phyloP scores from a whole-genome alignment of 1,140 invertebrate genomes.

The Dufourea novaeangliae region DNA sequence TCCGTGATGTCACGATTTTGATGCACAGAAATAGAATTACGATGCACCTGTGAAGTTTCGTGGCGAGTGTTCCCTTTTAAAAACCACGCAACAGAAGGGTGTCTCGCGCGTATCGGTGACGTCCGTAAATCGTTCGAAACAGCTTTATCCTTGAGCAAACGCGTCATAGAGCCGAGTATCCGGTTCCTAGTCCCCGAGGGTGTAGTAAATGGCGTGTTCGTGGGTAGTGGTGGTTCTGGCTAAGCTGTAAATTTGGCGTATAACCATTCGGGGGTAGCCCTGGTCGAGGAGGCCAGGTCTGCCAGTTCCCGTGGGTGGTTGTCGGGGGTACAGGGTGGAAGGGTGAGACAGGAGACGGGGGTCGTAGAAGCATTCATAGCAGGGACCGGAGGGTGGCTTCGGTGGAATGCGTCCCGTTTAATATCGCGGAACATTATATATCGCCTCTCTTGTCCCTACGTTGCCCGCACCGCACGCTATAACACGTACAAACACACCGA shows the following conservation, averaged over 20 bases:
- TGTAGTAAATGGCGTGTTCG: conserved; percentile 55
- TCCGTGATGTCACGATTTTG: too few species aligned
- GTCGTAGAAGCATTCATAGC: conserved; percentile 78
- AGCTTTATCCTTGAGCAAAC: conserved; percentile 55
- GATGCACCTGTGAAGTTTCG: too few species aligned
- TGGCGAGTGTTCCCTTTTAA: neutral
- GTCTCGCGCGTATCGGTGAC: neutral
- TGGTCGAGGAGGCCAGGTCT: conserved; percentile 62
- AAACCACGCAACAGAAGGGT: too few species aligned
- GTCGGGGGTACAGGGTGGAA: neutral
- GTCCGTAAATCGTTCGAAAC: conserved; percentile 32
- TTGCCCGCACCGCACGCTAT: conserved; percentile 59
- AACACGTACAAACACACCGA: conserved; percentile 53
- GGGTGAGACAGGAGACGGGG: conserved; percentile 63
- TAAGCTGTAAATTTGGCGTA: conserved; percentile 80
- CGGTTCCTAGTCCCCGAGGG: conserved; percentile 25
- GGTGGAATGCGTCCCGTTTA: conserved; percentile 82
- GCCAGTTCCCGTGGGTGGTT: conserved; percentile 38
- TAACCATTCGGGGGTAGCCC: conserved; percentile 73
- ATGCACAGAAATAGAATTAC: too few species aligned
- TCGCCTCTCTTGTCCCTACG: conserved; percentile 78
- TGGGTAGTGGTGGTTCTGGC: conserved; percentile 53
- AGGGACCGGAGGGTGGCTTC: conserved; percentile 77
- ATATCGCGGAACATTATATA: conserved; percentile 83
- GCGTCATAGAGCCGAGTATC: conserved; percentile 43